Base-by-base conservation (phyloP, 2,888 invertebrate genomes). In the Brachypalpus laphriformis region DNA sequence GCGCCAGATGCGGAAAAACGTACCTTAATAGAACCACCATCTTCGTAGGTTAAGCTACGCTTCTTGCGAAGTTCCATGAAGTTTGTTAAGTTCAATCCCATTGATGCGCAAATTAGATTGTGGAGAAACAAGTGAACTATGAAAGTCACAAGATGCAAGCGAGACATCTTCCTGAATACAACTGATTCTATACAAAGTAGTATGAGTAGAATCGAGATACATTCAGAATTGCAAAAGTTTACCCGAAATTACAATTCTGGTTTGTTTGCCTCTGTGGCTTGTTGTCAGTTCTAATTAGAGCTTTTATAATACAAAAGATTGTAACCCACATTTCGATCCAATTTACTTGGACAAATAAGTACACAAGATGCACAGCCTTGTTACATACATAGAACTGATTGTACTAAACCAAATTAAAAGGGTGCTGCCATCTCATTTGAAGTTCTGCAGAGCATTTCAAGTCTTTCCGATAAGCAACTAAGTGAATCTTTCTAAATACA, bases 11-110 rank as follows among this genome's bases (percentile, higher is more conserved):
- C 57, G 71, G 0, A 11, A 25, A 25, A 14, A 34, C 11, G 7
- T 61, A 89, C 89, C 88, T 89, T 89, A 11, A 88, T 49, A 57
- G 77, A 63, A 3, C 88, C 89, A 45, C 88, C 88, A 45, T 87
- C 87, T 34, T 87, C 82, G 37, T 87, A 89, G 78, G 88, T 87
- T 61, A 89, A 72, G 28, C 87, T 76, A 7, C 89, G 87, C 28
- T 82, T 87, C 20, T 86, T 81, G 1, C 89, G 88, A 65, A 87
- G 76, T 4, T 40, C 61, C 77, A 74, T 45, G 16, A 80, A 80
- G 2, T 66, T 59, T 9, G 74, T 80, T 11, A 80, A 34, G 59
- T 80, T 80, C 16, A 28, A 16, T 4, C n/a, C 40, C 40, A 14
- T 5, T 5, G 28, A 25, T 2, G 16, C 16, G 8, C 6, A 5